Evolutionary conservation across 1,140 invertebrate species (phyloP), one percentile per base, ranked within the genome.

Genomic region (Pseudomyrmex sp.): DNA sequence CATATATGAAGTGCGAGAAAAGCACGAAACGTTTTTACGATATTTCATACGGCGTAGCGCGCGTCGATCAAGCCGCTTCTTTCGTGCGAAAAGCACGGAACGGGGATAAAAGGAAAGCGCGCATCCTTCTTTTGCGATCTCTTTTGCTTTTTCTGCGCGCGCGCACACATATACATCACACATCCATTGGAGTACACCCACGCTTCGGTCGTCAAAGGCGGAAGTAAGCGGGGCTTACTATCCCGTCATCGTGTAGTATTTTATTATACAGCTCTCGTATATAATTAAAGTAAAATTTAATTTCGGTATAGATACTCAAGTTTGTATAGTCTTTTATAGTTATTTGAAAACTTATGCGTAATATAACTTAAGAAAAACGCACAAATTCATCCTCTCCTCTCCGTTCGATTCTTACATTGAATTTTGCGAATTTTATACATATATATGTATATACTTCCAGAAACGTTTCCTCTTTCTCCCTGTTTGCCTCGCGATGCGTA

Each of bases 21-120:
- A 15, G 50, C n/a, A n/a, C 46, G n/a, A 76, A 65, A 58, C n/a
- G 18, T 35, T 77, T 66, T 63, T 2, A 10, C n/a, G 48, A 76
- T 65, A 63, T 54, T 50, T 52, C 20, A 61, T 52, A 54, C 3
- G 2, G 3, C 13, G 18, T 13, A 18, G 10, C 46, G 15, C 46
- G 15, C 13, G 20, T 9, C n/a, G 23, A 65, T 77, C 26, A 54
- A 65, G 12, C 48, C 12, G 7, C 13, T 63, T 63, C 52, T 58
- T 23, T 9, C 23, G 18, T 8, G 35, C 35, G 66, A 69, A 61
- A 74, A 62, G 20, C 18, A 20, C 35, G 35, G 20, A 20, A 10
- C n/a, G 58, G 18, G n/a, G n/a, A 1, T 26, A 69, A 54, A 54
- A 63, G 61, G 50, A 26, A 35, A 61, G 58, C 13, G 20, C 1